Percentiles rank a stretch among this genome's conserved stretches.
These are phyloP conservation scores for Rallus limicola DNA, from an alignment of 2,113 vertebrate species.

Conservation along the genomic window DNA sequence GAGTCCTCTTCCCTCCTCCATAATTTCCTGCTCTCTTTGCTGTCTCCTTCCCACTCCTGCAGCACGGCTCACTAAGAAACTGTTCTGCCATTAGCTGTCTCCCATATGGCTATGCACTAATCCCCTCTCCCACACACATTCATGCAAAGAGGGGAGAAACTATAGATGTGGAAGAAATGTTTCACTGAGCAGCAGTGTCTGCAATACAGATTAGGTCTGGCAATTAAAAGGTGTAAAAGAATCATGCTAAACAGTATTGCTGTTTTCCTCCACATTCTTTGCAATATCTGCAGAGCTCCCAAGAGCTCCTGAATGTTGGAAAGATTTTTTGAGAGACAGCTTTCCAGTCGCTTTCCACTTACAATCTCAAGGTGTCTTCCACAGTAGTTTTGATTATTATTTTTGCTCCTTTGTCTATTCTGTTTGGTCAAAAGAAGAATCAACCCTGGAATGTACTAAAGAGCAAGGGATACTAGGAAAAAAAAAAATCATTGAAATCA, in stretches of 20 bases:
- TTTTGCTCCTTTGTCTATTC: not conserved
- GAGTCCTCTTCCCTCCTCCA: constrained; percentile 29
- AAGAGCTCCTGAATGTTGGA: not conserved
- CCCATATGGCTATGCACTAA: constrained; percentile 7
- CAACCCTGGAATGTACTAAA: not conserved
- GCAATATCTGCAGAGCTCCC: not conserved
- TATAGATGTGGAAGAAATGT: not conserved
- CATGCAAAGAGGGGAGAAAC: not conserved
- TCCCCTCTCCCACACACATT: not conserved
- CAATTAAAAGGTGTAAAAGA: constrained; percentile 17
- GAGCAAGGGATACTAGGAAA: not conserved
- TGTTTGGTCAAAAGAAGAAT: not conserved
- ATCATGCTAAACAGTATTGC: not conserved
- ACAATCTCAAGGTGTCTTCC: not conserved
- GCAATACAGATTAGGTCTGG: not conserved
- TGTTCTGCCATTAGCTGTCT: not conserved
- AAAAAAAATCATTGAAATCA: not conserved
- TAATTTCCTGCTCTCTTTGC: not conserved
- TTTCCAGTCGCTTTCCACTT: not conserved
- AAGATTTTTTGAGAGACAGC: not conserved
- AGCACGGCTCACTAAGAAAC: not conserved
- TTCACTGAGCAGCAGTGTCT: not conserved
- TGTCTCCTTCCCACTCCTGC: not conserved
- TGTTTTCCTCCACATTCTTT: not conserved
- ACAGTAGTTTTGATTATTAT: not conserved